A percentile compares a stretch with the other conserved stretches of the same genome.
Evolutionary conservation across 1,140 invertebrate genomes (phyloP).

Genomic region (Pseudobourletiella spinata): DNA sequence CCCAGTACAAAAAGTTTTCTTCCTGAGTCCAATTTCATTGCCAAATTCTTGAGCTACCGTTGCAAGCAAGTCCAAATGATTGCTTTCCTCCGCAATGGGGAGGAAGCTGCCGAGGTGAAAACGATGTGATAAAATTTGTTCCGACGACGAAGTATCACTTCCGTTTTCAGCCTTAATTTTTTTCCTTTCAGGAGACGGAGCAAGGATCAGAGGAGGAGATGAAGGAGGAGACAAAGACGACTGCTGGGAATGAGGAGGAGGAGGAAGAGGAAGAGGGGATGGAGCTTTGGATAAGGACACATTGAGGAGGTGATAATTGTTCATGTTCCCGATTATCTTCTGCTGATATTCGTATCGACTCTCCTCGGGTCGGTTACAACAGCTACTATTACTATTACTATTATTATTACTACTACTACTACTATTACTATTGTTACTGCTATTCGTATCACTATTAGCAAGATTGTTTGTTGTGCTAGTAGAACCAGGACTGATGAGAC

Average conservation of each 20-base stretch:
- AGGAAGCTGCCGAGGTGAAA: neutral
- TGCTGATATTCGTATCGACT: neutral
- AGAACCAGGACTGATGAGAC: neutral
- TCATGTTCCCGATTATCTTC: neutral
- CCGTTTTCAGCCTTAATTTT: neutral
- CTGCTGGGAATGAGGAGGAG: neutral
- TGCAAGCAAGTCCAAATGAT: conserved; percentile 31
- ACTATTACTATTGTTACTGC: neutral
- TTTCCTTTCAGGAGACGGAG: neutral
- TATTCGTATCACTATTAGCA: neutral
- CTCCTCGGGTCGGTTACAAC: no score
- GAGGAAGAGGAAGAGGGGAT: neutral
- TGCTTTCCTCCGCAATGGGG: conserved; percentile 19
- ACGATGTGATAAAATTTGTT: neutral
- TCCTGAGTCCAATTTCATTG: neutral
- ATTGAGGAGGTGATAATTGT: neutral
- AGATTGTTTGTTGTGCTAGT: no score
- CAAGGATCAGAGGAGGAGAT: neutral
- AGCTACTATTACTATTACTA: neutral
- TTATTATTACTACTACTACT: no score
- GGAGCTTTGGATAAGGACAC: no score
- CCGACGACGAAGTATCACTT: neutral
- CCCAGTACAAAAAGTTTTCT: no score
- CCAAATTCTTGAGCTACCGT: conserved; percentile 35
- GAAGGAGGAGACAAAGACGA: no score